Base-by-base conservation (phyloP, 2,888 invertebrate species). In the Neoaliturus tenellus region DNA sequence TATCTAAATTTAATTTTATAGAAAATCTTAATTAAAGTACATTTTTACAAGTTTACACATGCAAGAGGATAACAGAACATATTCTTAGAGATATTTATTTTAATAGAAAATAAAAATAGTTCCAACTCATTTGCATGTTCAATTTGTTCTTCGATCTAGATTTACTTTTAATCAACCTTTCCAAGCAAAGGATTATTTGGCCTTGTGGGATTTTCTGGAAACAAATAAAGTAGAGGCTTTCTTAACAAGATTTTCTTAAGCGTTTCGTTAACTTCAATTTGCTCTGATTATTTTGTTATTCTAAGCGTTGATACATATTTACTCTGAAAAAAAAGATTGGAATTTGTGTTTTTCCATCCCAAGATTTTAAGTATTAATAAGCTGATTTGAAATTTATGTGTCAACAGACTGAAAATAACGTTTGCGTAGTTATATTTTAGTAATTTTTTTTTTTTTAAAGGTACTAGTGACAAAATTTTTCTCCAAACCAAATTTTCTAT, bases 141-240 rank as follows among this genome's bases (percentile, higher is more conserved):
- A n/a, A n/a, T n/a, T 55, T 55, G 25, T 55, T 23, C 25, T 55
- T 23, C 55, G 55, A 55, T 4, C 55, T 12, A 55, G 55, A 55
- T 23, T 55, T 55, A 23, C 55, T 55, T 55, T 48, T 55, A 55
- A 55, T 55, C 55, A 55, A 55, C 20, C 23, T 55, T 55, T 55
- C 55, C 23, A 55, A 12, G 20, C 2, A 55, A 48, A 23, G 55
- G 55, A 55, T 55, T 55, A 55, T 25, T 23, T 55, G 55, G 55
- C 23, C 25, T 23, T 48, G 3, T 48, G 48, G n/a, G 3, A 3
- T n/a, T 48, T 48, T 48, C 48, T n/a, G 6, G 4, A 48, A 48
- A 48, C 10, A 48, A 48, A 48, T 35, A 48, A n/a, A 12, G 5
- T 5, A 55, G 55, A 55, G 48, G 23, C 55, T 48, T 48, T 48